Base-by-base conservation (phyloP, 1,140 invertebrate genomes). In the Scylla paramamosain region DNA sequence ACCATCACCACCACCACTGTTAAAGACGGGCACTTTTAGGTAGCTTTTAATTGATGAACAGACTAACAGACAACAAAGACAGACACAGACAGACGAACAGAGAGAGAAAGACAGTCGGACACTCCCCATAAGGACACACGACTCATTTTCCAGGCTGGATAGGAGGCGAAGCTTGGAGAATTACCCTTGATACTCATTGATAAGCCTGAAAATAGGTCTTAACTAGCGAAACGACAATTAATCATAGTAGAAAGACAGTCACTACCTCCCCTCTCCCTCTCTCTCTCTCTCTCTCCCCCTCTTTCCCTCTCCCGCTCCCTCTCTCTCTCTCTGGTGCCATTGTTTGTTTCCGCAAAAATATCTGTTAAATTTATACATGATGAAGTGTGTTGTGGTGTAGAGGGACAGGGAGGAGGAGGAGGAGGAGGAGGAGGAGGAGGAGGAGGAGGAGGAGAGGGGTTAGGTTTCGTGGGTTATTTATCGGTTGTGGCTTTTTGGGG, bases 171-270 rank as follows among this genome's bases (percentile, higher is more conserved):
- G 48, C 93, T 90, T 89, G n/a, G 93, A 16, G 86, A 77, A 89
- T 93, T 94, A 89, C 52, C 45, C 48, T 28, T 94, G 88, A 94
- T 94, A 91, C 87, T 90, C 59, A 29, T 94, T 94, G 88, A 31
- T 94, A 91, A 90, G 87, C 88, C 93, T 91, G 46, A 82, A 94
- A 90, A 91, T 94, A 94, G 88, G 59, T 83, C 87, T 94, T 94
- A 94, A 77, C 46, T 87, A 94, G 91, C 90, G 67, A 87, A 46
- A 10, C 82, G 83, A 92, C 94, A 93, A 88, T 92, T 89, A 84
- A 91, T 91, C 94, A 82, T 93, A 45, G 67, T 92, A 91, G 45
- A 32, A 20, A 77, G 20, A 28, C 39, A 25, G 28, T 20, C 48
- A 25, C 52, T 16, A 2, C 67, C 10, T 31, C 52, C 8, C 67